phyloP scores from a whole-genome alignment of 2,113 vertebrate species.

The Centrocercus urophasianus region DNA sequence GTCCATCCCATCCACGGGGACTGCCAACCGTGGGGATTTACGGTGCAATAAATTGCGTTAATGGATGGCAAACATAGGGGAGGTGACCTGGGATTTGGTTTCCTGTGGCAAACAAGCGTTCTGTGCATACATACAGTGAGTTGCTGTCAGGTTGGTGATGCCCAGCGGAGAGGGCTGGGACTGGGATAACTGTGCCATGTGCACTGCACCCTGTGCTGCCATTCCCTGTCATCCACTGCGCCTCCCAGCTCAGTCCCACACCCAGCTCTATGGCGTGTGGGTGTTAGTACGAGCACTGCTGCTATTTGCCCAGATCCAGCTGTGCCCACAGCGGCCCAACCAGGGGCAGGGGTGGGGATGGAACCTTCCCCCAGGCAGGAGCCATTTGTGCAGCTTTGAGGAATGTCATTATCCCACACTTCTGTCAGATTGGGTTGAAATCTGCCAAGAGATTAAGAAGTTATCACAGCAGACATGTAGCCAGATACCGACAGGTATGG shows the following conservation, averaged over 20 bases:
- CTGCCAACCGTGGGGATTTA: not conserved
- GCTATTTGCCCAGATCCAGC: not conserved
- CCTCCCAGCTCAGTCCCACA: rapidly evolving
- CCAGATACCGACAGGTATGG: constrained; percentile 23
- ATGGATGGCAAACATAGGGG: not conserved
- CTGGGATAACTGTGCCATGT: not conserved
- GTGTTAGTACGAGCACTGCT: not conserved
- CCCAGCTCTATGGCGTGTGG: not conserved
- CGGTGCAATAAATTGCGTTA: not conserved
- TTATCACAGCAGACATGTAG: constrained; percentile 47
- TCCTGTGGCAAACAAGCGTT: not conserved
- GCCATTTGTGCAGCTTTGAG: not conserved
- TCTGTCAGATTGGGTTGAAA: constrained; percentile 51
- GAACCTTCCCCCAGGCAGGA: not conserved
- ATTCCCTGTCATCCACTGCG: rapidly evolving
- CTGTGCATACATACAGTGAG: not conserved
- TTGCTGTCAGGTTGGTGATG: not conserved
- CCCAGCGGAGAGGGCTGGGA: not conserved
- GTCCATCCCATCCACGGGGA: rapidly evolving
- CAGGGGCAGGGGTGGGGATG: not conserved
- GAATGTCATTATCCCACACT: constrained; percentile 16
- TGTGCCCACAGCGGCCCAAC: not conserved
- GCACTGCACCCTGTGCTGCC: not conserved
- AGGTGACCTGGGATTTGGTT: not conserved
- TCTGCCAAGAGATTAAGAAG: constrained; percentile 42